Evolutionary conservation across 2,888 invertebrate genomes (phyloP), one percentile per base, ranked within the genome.

Genomic region (Allophyes oxyacanthae): DNA sequence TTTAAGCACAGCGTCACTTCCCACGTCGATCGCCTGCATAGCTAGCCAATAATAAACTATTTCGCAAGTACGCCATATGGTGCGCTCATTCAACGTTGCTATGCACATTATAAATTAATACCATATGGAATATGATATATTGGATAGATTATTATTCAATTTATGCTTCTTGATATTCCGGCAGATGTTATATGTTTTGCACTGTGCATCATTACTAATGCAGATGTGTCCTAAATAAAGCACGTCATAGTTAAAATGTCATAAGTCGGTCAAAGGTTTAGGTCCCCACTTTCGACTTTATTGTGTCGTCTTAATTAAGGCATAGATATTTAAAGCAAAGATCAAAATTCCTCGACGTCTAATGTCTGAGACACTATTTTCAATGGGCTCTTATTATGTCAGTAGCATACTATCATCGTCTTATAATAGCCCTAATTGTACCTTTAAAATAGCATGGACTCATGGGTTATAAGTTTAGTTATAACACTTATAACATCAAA

Each of bases 31-130:
- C 25, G 55, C 46, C 26, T 57, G 59, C 42, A 48, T 49, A 37
- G 48, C 49, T 49, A 37, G 48, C 49, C 52, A 49, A 48, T 60
- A 46, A 43, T 50, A 50, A 48, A 50, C 36, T 54, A 67, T 68
- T 73, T 71, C 60, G 71, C 64, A 63, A 74, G 44, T 20, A 6
- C 26, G 52, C 67, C 73, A 73, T 64, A 64, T 73, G 74, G 73
- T 42, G 51, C 26, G 32, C 54, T 41, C 32, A 53, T 30, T 5
- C 40, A 41, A 36, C 34, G 14, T 28, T 34, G 15, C 49, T 61
- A 56, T 56, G 44, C 38, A 52, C 55, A 44, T 46, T 51, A 60
- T 45, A 59, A 37, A 68, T 42, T 13, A 51, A 50, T 53, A 44
- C 41, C 53, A 36, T 45, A 60, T 50, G 49, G 36, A 63, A 25